A percentile compares a stretch with the other conserved stretches of the same genome.
These are phyloP conservation scores for Sebastes ruberrimus DNA, from an alignment of 2,797 vertebrate species.

Conservation along the genomic window DNA sequence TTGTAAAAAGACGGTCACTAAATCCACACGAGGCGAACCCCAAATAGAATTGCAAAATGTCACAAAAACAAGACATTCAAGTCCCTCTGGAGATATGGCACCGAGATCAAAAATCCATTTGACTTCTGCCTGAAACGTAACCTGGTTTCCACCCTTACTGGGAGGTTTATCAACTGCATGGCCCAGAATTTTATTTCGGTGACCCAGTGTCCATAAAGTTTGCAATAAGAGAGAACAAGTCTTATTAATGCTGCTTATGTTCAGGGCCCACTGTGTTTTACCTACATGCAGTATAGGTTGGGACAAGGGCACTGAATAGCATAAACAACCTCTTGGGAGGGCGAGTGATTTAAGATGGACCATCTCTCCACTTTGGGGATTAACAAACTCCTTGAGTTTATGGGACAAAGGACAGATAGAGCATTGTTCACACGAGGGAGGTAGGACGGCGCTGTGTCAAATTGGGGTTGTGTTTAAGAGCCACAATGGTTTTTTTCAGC, in stretches of 20 bases:
- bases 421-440: neutral
- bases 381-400: conserved; percentile 46
- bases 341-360: conserved; percentile 42
- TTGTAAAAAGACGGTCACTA: neutral
- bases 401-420: conserved; percentile 31
- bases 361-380: conserved; percentile 32
- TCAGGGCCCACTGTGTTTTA: conserved; percentile 16
- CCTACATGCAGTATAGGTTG: conserved; percentile 36
- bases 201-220: neutral
- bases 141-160: neutral
- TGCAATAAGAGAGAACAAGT: neutral
- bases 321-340: conserved; percentile 34
- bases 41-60: neutral
- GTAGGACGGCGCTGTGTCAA: neutral
- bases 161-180: neutral
- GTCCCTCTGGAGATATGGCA: neutral
- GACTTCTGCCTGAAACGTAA: conserved; percentile 5
- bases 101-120: conserved; percentile 20
- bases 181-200: neutral
- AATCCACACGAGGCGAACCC: neutral
- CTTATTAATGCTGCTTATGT: neutral
- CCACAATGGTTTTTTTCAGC: neutral
- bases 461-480: neutral
- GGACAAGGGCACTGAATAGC: conserved; percentile 38
- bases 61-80: neutral